Base-by-base conservation (phyloP, 2,888 invertebrate genomes). In the Caenorhabditis sp. region DNA sequence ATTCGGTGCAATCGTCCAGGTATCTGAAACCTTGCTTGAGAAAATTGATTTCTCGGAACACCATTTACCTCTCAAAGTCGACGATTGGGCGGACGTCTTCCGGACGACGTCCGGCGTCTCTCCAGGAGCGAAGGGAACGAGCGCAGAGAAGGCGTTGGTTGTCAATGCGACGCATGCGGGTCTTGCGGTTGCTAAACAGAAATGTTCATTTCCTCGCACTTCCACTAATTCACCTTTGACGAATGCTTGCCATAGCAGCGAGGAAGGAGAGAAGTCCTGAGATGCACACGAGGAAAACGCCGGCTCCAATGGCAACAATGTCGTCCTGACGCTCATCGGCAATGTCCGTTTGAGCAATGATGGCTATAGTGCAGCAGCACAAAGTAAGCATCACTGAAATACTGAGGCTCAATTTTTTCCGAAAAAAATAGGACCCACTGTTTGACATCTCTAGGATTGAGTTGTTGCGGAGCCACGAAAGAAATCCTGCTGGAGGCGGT, bases 131-230 rank as follows among this genome's bases (percentile, higher is more conserved):
- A 27, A 85, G 80, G 2, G 85, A 79, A 22, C 85, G 78, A 15
- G 80, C 79, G 56, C 85, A 85, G 22, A 85, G 66, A 2, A 85
- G 59, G 4, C 82, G 72, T 61, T 84, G 84, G 46, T 85, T 85
- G 75, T 84, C 82, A 46, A 83, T 80, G 13, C 84, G 73, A 20
- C 85, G 78, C 52, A 78, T 68, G 7, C 78, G 61, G 30, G 63
- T 74, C 4, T 85, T 43, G 27, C 61, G 50, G 8, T 75, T 66
- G 65, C 82, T 80, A 35, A 15, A 78, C 61, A 48, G 35, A 15
- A 46, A n/a, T 4, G 17, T 17, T 22, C 13, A 15, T 15, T n/a
- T 41, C 15, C 0, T 22, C n/a, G 17, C 7, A 6, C 17, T 11
- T 13, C 22, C n/a, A 2, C 7, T 8, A n/a, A n/a, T 2, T 43